Evolutionary conservation across 2,888 invertebrate genomes (phyloP).

Genomic region (Drosophila merina): DNA sequence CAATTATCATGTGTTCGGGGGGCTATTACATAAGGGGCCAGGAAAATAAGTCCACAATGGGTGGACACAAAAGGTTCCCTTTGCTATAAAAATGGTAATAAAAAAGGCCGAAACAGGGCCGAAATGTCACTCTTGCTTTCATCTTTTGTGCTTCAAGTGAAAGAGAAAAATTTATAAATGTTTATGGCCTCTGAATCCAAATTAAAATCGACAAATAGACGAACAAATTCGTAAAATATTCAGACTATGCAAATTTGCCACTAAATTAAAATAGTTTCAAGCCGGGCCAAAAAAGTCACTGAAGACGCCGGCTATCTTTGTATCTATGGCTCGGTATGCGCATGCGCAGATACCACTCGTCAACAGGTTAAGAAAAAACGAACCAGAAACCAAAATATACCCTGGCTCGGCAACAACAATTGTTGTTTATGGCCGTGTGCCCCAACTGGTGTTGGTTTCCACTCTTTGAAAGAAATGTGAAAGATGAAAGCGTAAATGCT

Average conservation of each 20-base stretch:
- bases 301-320: conserved; percentile 20
- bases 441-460: conserved; percentile 49
- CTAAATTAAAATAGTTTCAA: conserved; percentile 67
- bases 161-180: conserved; percentile 41
- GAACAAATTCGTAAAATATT: conserved; percentile 57
- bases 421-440: conserved; percentile 39
- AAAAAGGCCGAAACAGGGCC: conserved; percentile 1
- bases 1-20: conserved; percentile 13
- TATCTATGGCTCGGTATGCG: conserved; percentile 31
- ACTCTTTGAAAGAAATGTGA: conserved; percentile 74
- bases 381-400: not conserved
- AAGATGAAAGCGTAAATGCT: conserved; percentile 79
- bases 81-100: conserved; percentile 8
- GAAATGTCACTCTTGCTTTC: conserved; percentile 76
- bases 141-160: conserved; percentile 58
- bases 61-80: conserved; percentile 33
- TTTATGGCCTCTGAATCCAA: conserved; percentile 53
- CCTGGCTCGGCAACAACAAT: conserved; percentile 31
- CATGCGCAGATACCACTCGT: conserved; percentile 43
- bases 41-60: conserved; percentile 17
- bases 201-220: conserved; percentile 75
- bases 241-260: conserved; percentile 68
- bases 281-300: conserved; percentile 49
- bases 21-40: conserved; percentile 22
- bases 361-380: conserved; percentile 51